These are phyloP conservation scores for Bubo bubo DNA, from an alignment of 2,113 vertebrate genomes.

Conservation along the genomic window DNA sequence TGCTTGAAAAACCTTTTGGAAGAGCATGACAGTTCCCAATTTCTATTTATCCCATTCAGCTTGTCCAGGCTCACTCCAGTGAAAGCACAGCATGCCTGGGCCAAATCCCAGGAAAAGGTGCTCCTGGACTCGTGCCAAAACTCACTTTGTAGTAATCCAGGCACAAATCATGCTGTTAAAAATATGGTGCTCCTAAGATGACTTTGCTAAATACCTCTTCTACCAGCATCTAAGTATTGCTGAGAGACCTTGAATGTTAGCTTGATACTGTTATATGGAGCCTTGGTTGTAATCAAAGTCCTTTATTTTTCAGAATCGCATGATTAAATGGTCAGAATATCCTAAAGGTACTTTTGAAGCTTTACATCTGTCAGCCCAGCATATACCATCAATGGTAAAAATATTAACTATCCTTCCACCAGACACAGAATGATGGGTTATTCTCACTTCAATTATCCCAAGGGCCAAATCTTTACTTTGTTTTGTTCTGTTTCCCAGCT, in stretches of 20 bases:
- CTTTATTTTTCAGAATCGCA: neutral
- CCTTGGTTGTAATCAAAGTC: neutral
- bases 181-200: neutral
- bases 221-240: neutral
- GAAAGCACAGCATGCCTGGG: neutral
- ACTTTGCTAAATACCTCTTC: conserved; percentile 3
- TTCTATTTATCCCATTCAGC: neutral
- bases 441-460: conserved; percentile 29
- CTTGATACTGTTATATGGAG: neutral
- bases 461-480: conserved; percentile 39
- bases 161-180: neutral
- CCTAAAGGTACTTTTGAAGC: neutral
- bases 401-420: neutral
- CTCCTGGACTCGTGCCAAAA: neutral
- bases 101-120: neutral
- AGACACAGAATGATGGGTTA: conserved; percentile 19
- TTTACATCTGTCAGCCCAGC: neutral
- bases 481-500: conserved; percentile 60
- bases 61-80: neutral
- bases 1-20: conserved; percentile 20
- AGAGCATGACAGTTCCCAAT: neutral
- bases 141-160: neutral
- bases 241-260: neutral
- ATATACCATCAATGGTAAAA: neutral
- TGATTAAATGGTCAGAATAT: neutral